phyloP scores from a whole-genome alignment of 2,888 invertebrate genomes.

The Meandrusa payeni region DNA sequence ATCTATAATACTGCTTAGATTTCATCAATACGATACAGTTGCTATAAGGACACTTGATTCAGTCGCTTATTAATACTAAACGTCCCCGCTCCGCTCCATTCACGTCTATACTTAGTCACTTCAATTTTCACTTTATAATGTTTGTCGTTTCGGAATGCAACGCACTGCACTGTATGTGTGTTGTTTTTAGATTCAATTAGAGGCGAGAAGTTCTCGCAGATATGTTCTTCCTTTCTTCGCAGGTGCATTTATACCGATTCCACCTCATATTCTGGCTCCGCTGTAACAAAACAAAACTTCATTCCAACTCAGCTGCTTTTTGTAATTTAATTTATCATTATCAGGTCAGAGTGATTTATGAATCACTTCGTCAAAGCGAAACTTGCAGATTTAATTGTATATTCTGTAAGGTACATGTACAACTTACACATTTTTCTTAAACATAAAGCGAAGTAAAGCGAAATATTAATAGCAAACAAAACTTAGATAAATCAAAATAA shows the following conservation, averaged over 20 bases:
- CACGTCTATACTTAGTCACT: background rate
- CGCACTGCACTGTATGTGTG: background rate
- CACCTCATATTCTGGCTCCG: slow-evolving; percentile 69
- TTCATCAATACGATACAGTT: slow-evolving; percentile 39
- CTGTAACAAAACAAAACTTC: slow-evolving; percentile 60
- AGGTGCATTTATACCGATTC: slow-evolving; percentile 70
- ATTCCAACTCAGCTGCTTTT: slow-evolving; percentile 31
- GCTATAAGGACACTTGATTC: slow-evolving; percentile 50
- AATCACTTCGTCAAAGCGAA: too few species aligned
- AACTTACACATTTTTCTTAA: too few species aligned
- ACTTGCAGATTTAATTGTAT: too few species aligned
- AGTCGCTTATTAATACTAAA: slow-evolving; percentile 36
- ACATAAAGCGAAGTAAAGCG: slow-evolving; percentile 10
- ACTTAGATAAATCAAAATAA: slow-evolving; percentile 30
- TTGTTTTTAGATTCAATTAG: background rate
- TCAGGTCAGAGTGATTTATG: too few species aligned
- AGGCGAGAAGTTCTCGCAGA: slow-evolving; percentile 26
- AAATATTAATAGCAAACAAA: slow-evolving; percentile 30
- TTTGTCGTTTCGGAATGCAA: background rate
- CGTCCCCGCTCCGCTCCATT: background rate
- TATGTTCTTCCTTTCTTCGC: slow-evolving; percentile 48
- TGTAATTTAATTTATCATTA: too few species aligned
- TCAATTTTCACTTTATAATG: slow-evolving; percentile 3
- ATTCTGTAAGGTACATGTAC: too few species aligned
- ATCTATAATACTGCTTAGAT: slow-evolving; percentile 66